These are phyloP conservation scores for Dolomedes plantarius DNA, from an alignment of 2,888 invertebrate genomes.

Conservation along the genomic window DNA sequence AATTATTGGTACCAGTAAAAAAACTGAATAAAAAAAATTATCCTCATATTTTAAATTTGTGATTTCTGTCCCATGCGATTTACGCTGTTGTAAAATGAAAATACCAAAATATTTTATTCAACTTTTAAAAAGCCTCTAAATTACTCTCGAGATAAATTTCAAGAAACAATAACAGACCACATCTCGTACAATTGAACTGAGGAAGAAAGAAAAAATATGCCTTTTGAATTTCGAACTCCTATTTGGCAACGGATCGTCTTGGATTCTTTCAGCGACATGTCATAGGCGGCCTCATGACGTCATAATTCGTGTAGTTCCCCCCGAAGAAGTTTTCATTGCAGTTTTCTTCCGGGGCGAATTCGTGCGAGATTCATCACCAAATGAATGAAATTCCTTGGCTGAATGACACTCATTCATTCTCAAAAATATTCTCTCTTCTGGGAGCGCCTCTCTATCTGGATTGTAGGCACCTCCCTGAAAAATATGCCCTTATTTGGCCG, in stretches of 20 bases:
- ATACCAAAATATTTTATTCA: too few relatives aligned
- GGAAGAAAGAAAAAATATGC: too few relatives aligned
- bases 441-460: slow-evolving; percentile 12
- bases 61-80: too few relatives aligned
- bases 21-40: too few relatives aligned
- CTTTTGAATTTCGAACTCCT: too few relatives aligned
- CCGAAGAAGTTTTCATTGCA: slow-evolving; percentile 52
- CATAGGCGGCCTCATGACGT: slow-evolving; percentile 39
- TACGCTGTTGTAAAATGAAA: too few relatives aligned
- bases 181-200: too few relatives aligned
- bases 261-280: slow-evolving; percentile 13
- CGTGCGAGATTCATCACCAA: slow-evolving; percentile 58
- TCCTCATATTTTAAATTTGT: too few relatives aligned
- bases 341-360: slow-evolving; percentile 24
- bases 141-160: too few relatives aligned
- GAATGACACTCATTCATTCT: slow-evolving; percentile 64
- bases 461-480: slow-evolving; percentile 27
- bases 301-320: slow-evolving; percentile 52
- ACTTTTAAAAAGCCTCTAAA: too few relatives aligned
- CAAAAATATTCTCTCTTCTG: slow-evolving; percentile 46
- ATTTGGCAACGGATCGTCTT: not conserved
- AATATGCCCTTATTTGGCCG: slow-evolving; percentile 40
- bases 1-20: too few relatives aligned
- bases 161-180: too few relatives aligned
- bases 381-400: slow-evolving; percentile 64